phyloP scores from a whole-genome alignment of 2,888 invertebrate genomes.

The Nomada hirtipes region DNA sequence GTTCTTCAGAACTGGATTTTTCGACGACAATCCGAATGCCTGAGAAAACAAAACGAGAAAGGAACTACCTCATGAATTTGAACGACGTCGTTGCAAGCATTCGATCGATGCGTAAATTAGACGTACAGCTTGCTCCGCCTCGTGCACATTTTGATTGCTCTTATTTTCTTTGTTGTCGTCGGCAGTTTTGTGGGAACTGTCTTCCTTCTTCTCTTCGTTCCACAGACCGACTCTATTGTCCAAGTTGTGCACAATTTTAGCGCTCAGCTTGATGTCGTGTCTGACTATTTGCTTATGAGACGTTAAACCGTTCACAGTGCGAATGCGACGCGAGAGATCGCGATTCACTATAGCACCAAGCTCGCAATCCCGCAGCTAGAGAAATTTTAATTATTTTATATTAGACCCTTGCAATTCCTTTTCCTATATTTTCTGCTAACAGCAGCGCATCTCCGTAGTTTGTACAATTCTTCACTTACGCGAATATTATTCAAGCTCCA shows the following conservation, averaged over 20 bases:
- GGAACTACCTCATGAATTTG: constrained; percentile 19
- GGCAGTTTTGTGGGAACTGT: constrained; percentile 67
- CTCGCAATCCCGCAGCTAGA: constrained; percentile 94
- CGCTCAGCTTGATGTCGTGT: constrained; percentile 96
- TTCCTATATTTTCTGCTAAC: background rate
- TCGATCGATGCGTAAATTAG: background rate
- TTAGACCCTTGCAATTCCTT: background rate
- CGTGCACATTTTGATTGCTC: constrained; percentile 70
- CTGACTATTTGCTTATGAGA: constrained; percentile 95
- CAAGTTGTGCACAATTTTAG: constrained; percentile 95
- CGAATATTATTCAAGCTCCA: constrained; percentile 99
- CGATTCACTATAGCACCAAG: constrained; percentile 98
- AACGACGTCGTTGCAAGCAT: background rate
- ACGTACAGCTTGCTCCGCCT: constrained; percentile 78
- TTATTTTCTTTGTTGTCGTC: constrained; percentile 73
- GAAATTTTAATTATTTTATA: background rate
- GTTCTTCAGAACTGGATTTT: constrained; percentile 97
- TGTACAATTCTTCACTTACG: constrained; percentile 83
- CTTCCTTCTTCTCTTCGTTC: constrained; percentile 86
- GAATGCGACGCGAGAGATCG: constrained; percentile 96
- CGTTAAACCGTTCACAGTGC: constrained; percentile 95
- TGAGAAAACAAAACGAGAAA: constrained; percentile 61
- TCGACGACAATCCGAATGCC: constrained; percentile 90
- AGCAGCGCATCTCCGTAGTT: too few relatives aligned
- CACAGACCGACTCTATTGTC: constrained; percentile 94